phyloP scores from a whole-genome alignment of 2,888 invertebrate genomes.

The Peribatodes rhomboidaria region DNA sequence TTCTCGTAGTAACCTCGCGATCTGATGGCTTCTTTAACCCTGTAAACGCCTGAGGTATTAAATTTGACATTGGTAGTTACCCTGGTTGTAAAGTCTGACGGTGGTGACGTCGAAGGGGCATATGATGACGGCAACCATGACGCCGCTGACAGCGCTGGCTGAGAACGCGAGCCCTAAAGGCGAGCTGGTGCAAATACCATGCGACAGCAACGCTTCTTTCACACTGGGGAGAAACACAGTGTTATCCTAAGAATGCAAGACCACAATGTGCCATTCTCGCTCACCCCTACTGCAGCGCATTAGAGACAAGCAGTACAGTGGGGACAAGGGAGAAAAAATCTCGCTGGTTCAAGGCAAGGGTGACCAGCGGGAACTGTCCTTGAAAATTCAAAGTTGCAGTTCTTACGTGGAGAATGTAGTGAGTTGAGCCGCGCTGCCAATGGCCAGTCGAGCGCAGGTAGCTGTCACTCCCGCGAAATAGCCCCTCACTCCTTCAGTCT shows the following conservation, averaged over 20 bases:
- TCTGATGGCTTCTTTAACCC: constrained; percentile 70
- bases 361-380: no score
- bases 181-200: constrained; percentile 65
- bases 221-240: constrained; percentile 57
- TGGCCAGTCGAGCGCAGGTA: constrained; percentile 90
- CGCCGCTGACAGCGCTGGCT: constrained; percentile 92
- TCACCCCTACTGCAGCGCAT: no score
- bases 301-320: no score
- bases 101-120: constrained; percentile 95
- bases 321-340: no score
- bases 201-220: constrained; percentile 70
- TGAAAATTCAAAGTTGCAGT: no score
- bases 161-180: constrained; percentile 74
- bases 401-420: constrained; percentile 91
- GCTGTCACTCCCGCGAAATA: constrained; percentile 93
- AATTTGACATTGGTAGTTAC: constrained; percentile 70
- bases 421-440: constrained; percentile 94
- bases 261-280: no score
- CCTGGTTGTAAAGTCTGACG: constrained; percentile 96
- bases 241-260: constrained; percentile 14
- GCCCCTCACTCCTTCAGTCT: constrained; percentile 86
- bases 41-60: constrained; percentile 56
- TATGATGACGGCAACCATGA: constrained; percentile 91
- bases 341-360: no score
- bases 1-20: constrained; percentile 71